phyloP scores from a whole-genome alignment of 2,888 invertebrate species.

The Sarcophaga carnaria region DNA sequence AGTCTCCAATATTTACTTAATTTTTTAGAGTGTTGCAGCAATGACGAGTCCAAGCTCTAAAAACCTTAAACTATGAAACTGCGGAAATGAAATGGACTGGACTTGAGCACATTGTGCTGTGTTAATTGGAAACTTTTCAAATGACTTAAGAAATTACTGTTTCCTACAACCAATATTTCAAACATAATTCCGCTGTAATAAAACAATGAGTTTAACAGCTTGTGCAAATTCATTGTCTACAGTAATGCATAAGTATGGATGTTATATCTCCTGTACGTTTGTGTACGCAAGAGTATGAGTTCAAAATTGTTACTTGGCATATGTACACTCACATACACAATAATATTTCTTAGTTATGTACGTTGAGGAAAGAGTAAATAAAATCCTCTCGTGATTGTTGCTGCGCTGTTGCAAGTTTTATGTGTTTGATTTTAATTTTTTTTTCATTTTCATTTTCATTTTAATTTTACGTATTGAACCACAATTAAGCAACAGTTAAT shows the following conservation, averaged over 20 bases:
- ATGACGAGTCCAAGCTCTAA: too few relatives aligned
- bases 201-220: not conserved
- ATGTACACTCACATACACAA: not conserved
- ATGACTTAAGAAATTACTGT: not conserved
- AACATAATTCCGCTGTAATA: slow-evolving; percentile 14
- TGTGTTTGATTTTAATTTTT: too few relatives aligned
- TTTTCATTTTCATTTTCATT: too few relatives aligned
- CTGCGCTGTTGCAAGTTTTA: not conserved
- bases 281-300: not conserved
- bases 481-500: slow-evolving; percentile 57
- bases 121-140: not conserved
- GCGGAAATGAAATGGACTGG: too few relatives aligned
- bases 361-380: not conserved
- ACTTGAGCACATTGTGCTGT: too few relatives aligned
- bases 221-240: slow-evolving; percentile 1
- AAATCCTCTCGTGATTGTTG: not conserved
- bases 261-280: not conserved
- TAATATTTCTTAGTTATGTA: not conserved
- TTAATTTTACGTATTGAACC: slow-evolving; percentile 27
- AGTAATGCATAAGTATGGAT: not conserved
- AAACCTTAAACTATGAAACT: too few relatives aligned
- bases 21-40: too few relatives aligned
- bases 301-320: too few relatives aligned
- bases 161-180: slow-evolving; percentile 7
- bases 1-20: too few relatives aligned